Base-by-base conservation (phyloP, 2,888 invertebrate species). In the Lepidocyrtinus sp. region DNA sequence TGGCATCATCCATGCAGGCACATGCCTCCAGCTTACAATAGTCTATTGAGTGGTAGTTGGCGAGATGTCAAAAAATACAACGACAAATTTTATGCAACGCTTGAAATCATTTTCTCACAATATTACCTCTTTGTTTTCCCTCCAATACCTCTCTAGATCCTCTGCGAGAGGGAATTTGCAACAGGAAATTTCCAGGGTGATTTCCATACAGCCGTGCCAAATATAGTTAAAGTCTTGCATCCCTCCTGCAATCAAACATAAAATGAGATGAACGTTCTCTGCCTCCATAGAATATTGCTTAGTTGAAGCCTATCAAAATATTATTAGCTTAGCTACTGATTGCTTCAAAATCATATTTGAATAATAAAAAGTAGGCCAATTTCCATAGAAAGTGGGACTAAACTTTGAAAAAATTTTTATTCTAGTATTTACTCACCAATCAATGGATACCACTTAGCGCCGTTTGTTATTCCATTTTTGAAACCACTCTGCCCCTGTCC, bases 141-240 rank as follows among this genome's bases (percentile, higher is more conserved):
- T 92, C 97, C 97, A 98, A 88, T 95, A 95, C 85, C 93, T 92
- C 22, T 92, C 92, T 64, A 98, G 89, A 88, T 96, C 93, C 80
- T 92, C 91, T 0, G 94, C 93, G 0, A 93, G 93, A 1, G 98
- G 98, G 89, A 93, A 97, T 90, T 97, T 98, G 90, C 97, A 98
- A 89, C 98, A 98, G 0, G 96, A 95, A 75, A 98, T 92, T 89
- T 98, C 97, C 62, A 98, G 89, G 0, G 97, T 97, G n/a, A 97
- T 91, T 89, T 97, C 97, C 95, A 98, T 95, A 88, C 96, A 96
- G 15, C 97, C 97, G 87, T 94, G 94, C 93, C 94, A 94, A 15
- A 96, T 92, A 89, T 98, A 98, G 89, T 97, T 97, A 89, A 95
- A 98, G 88, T 98, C 98, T 89, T 96, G 95, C 95, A 96, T 95